Evolutionary conservation across 2,113 vertebrate species (phyloP).

Genomic region (Phalacrocorax brasilianus): DNA sequence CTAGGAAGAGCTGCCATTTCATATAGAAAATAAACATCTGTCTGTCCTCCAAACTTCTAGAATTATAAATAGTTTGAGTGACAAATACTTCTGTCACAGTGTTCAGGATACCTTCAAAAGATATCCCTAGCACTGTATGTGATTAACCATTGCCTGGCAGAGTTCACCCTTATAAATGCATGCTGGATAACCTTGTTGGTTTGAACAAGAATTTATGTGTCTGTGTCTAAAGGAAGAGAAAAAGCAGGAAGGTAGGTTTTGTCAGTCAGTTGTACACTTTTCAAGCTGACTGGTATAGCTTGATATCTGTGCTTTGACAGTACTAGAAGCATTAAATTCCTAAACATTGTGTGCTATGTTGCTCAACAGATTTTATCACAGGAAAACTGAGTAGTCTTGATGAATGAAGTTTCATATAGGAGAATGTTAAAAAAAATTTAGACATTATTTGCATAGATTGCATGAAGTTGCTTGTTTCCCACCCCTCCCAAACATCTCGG

Average conservation of each 20-base stretch:
- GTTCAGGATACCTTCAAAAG: conserved; percentile 16
- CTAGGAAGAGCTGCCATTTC: neutral
- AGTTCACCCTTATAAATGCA: conserved; percentile 2
- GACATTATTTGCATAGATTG: conserved; percentile 42
- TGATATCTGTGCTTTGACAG: neutral
- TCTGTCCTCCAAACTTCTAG: neutral
- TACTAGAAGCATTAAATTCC: neutral
- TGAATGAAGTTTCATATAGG: conserved; percentile 21
- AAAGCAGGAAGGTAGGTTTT: neutral
- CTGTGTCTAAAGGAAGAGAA: neutral
- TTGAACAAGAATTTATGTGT: neutral
- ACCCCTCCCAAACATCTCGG: conserved; percentile 8
- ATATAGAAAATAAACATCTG: neutral
- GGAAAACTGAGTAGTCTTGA: conserved; percentile 21
- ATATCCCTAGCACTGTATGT: neutral
- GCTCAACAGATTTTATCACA: conserved; percentile 42
- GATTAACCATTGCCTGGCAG: conserved; percentile 12
- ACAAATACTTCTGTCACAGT: conserved; percentile 45
- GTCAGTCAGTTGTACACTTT: neutral
- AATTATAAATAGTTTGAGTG: conserved; percentile 63
- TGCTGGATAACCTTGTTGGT: neutral
- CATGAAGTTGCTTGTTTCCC: conserved; percentile 7
- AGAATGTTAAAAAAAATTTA: neutral
- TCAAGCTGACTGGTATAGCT: neutral
- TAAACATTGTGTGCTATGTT: neutral